Conservation (phyloP, 2,888 invertebrate genomes). For the Latrodectus hesperus region DNA sequence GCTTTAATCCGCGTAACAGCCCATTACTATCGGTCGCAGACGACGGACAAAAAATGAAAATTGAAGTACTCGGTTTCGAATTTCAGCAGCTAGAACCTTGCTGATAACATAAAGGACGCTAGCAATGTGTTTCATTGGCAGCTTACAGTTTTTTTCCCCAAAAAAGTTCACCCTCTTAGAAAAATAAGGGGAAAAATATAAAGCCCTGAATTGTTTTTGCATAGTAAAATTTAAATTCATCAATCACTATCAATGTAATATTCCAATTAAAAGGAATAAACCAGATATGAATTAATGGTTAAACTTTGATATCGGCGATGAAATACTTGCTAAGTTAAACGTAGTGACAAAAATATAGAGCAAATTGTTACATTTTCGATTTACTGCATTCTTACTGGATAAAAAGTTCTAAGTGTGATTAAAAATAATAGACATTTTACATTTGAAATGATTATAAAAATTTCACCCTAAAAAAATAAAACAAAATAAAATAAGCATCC, state of each 20-base stretch:
- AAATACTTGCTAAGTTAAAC: too few relatives aligned
- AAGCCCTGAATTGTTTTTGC: background rate
- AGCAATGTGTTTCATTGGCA: background rate
- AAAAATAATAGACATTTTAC: too few relatives aligned
- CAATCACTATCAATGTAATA: too few relatives aligned
- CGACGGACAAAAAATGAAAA: background rate
- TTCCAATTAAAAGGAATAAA: too few relatives aligned
- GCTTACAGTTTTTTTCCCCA: background rate
- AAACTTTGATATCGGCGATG: too few relatives aligned
- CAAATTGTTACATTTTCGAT: too few relatives aligned
- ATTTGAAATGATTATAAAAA: too few relatives aligned
- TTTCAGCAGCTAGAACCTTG: conserved; percentile 4
- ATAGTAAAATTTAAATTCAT: background rate
- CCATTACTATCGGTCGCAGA: conserved; percentile 22
- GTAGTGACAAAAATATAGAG: too few relatives aligned
- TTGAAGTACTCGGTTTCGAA: conserved; percentile 14
- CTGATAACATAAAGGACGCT: conserved; percentile 7
- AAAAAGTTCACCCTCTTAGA: background rate
- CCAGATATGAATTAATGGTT: too few relatives aligned
- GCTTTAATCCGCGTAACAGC: conserved; percentile 13
- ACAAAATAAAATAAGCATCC: too few relatives aligned
- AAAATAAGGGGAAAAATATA: background rate
- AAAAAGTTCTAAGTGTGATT: too few relatives aligned
- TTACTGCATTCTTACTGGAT: too few relatives aligned
- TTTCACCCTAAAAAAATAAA: background rate